These are phyloP conservation scores for Eristalinus sepulchralis DNA, from an alignment of 2,888 invertebrate genomes.

Conservation along the genomic window DNA sequence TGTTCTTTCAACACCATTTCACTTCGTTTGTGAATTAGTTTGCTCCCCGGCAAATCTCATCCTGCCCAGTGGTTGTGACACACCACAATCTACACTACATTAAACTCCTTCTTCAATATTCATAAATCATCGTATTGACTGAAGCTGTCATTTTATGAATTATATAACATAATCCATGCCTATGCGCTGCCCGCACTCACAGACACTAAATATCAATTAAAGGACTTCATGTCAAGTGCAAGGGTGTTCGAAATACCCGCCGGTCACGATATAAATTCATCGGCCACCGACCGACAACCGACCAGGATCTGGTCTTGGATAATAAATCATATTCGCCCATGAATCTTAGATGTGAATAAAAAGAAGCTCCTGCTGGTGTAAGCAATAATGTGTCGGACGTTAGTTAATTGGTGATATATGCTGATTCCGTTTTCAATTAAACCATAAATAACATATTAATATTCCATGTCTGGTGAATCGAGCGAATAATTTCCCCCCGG, in stretches of 20 bases:
- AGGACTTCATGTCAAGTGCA: slow-evolving; percentile 65
- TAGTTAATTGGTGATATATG: slow-evolving; percentile 70
- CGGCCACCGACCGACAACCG: slow-evolving; percentile 21
- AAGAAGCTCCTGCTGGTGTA: slow-evolving; percentile 62
- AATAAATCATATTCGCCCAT: slow-evolving; percentile 64
- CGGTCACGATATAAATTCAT: slow-evolving; percentile 20
- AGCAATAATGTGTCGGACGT: slow-evolving; percentile 67
- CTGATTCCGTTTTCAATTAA: slow-evolving; percentile 68
- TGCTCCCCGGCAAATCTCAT: slow-evolving; percentile 21
- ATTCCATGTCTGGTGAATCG: slow-evolving; percentile 51
- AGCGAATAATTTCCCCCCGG: slow-evolving; percentile 34
- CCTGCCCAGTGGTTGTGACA: not conserved
- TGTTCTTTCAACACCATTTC: slow-evolving; percentile 46
- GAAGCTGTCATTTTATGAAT: slow-evolving; percentile 62
- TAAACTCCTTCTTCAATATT: slow-evolving; percentile 7
- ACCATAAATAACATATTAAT: slow-evolving; percentile 70
- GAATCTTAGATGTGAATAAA: slow-evolving; percentile 67
- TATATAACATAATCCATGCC: slow-evolving; percentile 54
- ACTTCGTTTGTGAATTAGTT: slow-evolving; percentile 50
- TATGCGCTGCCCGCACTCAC: slow-evolving; percentile 32
- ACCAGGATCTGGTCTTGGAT: slow-evolving; percentile 39
- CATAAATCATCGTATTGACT: slow-evolving; percentile 67
- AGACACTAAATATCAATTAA: slow-evolving; percentile 69
- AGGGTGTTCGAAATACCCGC: slow-evolving; percentile 46
- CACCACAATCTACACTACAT: slow-evolving; percentile 14